These are phyloP conservation scores for Tolypeutes matacus DNA, from an alignment of 2,797 vertebrate species.

Conservation along the genomic window DNA sequence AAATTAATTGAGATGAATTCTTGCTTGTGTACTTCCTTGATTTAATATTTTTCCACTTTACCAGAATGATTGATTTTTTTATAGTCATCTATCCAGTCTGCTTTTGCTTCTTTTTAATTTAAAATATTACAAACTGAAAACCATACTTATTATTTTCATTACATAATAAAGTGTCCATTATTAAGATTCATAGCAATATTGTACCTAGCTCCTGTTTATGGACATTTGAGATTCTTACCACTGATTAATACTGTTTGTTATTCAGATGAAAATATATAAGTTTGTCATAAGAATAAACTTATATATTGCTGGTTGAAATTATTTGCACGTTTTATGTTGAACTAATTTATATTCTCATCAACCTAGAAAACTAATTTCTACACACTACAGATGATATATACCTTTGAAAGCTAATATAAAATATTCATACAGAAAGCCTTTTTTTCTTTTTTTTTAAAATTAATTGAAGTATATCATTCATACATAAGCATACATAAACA, in stretches of 20 bases:
- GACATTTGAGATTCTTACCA: not conserved
- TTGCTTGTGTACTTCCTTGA: not conserved
- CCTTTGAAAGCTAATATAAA: too few relatives aligned
- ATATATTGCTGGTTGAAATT: not conserved
- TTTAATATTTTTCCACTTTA: not conserved
- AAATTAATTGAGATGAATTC: not conserved
- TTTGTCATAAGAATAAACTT: too few relatives aligned
- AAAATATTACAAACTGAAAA: not conserved
- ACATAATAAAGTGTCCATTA: too few relatives aligned
- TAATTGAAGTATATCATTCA: too few relatives aligned
- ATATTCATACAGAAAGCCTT: too few relatives aligned
- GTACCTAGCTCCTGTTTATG: not conserved
- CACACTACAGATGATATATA: too few relatives aligned
- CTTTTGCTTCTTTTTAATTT: not conserved
- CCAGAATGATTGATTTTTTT: not conserved
- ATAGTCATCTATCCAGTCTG: too few relatives aligned
- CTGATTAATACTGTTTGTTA: not conserved
- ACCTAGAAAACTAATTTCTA: too few relatives aligned
- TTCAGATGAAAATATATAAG: not conserved
- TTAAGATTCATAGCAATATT: not conserved
- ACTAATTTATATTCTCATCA: not conserved
- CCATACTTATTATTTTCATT: not conserved
- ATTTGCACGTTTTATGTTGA: not conserved
- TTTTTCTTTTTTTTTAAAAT: too few relatives aligned
- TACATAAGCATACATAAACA: too few relatives aligned